Conservation (phyloP, 2,113 vertebrate species). For the Carettochelys insculpta region DNA sequence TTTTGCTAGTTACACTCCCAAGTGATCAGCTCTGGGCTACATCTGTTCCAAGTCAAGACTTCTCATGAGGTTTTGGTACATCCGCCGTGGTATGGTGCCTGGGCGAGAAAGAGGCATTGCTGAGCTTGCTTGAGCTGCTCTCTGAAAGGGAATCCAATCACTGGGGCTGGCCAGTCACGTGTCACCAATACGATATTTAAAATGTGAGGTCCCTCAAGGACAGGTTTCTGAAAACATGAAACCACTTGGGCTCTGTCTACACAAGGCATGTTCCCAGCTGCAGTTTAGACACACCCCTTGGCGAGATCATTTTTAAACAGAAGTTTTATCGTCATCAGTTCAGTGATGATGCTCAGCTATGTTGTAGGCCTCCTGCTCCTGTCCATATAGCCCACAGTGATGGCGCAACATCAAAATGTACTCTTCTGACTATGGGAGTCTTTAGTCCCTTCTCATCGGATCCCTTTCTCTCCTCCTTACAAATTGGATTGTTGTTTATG, state of each 20-base stretch:
- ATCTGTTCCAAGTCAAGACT: background rate
- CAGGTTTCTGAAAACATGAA: background rate
- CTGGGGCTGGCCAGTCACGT: background rate
- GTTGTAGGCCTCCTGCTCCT: background rate
- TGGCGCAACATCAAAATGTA: background rate
- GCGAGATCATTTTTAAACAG: background rate
- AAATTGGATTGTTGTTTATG: background rate
- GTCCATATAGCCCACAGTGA: background rate
- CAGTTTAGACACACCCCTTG: background rate
- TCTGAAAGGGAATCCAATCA: background rate
- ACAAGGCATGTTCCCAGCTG: background rate
- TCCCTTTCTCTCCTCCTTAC: background rate
- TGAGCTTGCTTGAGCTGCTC: background rate
- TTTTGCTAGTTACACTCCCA: background rate
- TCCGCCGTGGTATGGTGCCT: background rate
- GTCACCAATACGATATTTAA: background rate
- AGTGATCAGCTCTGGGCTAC: background rate
- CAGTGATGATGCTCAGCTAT: background rate
- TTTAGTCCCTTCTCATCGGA: background rate
- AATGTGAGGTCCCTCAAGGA: background rate
- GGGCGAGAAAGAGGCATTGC: background rate
- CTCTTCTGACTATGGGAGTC: background rate
- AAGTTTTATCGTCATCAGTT: background rate
- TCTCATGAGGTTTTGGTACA: background rate
- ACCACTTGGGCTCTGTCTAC: background rate